Percentiles rank a stretch among this genome's conserved stretches.
These are phyloP conservation scores for Silurus aristotelis DNA, from an alignment of 2,797 vertebrate genomes.

Conservation along the genomic window DNA sequence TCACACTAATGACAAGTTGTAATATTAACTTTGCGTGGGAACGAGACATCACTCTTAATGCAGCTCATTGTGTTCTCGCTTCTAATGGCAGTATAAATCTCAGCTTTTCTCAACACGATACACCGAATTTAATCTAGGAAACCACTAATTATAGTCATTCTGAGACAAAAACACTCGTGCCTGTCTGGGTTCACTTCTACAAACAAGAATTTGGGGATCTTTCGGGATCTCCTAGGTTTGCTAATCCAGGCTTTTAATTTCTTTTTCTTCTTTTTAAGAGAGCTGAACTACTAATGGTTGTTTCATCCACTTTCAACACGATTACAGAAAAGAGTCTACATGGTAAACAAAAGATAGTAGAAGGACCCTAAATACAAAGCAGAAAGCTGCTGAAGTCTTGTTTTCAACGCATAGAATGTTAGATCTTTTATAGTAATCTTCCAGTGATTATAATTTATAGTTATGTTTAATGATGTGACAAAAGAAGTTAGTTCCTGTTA, in stretches of 20 bases:
- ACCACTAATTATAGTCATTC: conserved; percentile 29
- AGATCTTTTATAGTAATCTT: background rate
- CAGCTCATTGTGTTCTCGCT: conserved; percentile 23
- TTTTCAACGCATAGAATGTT: background rate
- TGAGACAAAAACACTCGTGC: conserved; percentile 16
- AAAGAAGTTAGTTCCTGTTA: conserved; percentile 2
- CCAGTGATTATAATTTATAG: background rate
- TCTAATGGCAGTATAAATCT: background rate
- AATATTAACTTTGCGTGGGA: conserved; percentile 8
- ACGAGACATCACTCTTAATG: conserved; percentile 10
- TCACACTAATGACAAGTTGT: background rate
- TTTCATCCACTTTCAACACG: background rate
- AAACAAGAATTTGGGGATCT: conserved; percentile 26
- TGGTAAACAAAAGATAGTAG: background rate
- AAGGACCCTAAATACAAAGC: background rate
- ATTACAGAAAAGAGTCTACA: conserved; percentile 8
- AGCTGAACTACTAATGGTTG: background rate
- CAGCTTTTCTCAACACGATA: conserved; percentile 16
- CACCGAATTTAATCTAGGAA: conserved; percentile 14
- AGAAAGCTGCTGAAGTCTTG: background rate
- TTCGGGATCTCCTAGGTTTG: conserved; percentile 16
- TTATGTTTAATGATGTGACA: too few relatives aligned
- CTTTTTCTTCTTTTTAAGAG: background rate
- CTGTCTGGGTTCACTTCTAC: conserved; percentile 8
- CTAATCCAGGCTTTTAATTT: background rate